Evolutionary conservation across 2,113 vertebrate genomes (phyloP).

Genomic region (Spheniscus mendiculus): DNA sequence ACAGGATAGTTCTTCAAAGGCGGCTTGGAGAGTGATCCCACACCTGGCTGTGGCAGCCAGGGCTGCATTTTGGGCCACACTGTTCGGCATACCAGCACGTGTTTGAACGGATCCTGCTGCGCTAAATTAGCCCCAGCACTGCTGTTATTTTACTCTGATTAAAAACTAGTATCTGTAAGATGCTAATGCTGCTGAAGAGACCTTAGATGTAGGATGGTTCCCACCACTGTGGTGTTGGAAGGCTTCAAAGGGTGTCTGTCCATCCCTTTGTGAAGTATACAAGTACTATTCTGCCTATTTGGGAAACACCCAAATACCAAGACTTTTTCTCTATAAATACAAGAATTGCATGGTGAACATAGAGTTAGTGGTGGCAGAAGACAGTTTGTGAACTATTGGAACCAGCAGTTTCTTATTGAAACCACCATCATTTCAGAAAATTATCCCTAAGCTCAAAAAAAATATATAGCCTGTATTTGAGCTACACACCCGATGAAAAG

Average conservation of each 20-base stretch:
- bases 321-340: neutral
- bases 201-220: neutral
- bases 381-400: neutral
- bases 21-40: neutral
- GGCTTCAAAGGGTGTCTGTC: neutral
- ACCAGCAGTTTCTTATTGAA: neutral
- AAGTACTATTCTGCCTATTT: neutral
- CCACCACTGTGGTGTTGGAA: neutral
- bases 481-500: rapidly evolving
- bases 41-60: neutral
- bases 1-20: neutral
- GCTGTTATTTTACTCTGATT: neutral
- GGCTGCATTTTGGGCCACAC: neutral
- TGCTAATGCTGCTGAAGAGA: neutral
- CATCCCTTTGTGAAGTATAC: neutral
- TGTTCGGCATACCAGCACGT: neutral
- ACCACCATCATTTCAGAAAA: neutral
- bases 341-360: neutral
- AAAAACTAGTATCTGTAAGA: neutral
- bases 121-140: neutral
- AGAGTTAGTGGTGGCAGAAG: neutral
- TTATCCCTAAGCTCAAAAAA: neutral
- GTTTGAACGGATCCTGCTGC: neutral
- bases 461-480: neutral
- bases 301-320: neutral